Evolutionary conservation across 2,888 invertebrate species (phyloP), one percentile per base, ranked within the genome.

Genomic region (Phorcus lineatus): DNA sequence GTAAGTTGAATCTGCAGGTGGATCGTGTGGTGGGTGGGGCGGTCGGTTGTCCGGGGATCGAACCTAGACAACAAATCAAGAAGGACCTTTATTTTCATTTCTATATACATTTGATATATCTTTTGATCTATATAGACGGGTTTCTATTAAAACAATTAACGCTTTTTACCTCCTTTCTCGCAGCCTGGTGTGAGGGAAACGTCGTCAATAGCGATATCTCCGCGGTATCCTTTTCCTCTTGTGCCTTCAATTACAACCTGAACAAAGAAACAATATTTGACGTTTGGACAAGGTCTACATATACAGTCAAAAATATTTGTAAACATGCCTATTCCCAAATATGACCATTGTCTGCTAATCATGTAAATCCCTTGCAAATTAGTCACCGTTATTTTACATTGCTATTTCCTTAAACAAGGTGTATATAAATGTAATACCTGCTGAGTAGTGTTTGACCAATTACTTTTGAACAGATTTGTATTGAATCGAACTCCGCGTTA

Each of bases 131-230:
- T 36, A 17, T 28, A 4, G 24, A 9, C 6, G 2, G n/a, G 2
- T 22, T 67, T 22, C 24, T 22, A 11, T 6, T 36, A 31, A 28
- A 36, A 4, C 7, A 28, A 70, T 28, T 28, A 16, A 40, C 4
- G 47, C 13, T 19, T 22, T 24, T 47, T 70, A 86, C 86, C 86
- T 83, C 86, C 86, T 47, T 78, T 52, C 75, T 88, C 87, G 81
- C 91, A 91, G 13, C 90, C 89, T 9, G 89, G 88, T 22, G 90
- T 90, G 22, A 90, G 67, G 13, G 90, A 90, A 54, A 91, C 81
- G 80, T 90, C 90, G 84, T 91, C 91, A 75, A 91, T 86, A 31
- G 89, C 90, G n/a, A 91, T 91, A 81, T 90, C 88, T 67, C 89
- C 89, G 77, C 84, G 84, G 78, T 80, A 80, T 66, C 90, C 88